phyloP scores from a whole-genome alignment of 2,113 vertebrate genomes.

The Aptenodytes patagonicus region DNA sequence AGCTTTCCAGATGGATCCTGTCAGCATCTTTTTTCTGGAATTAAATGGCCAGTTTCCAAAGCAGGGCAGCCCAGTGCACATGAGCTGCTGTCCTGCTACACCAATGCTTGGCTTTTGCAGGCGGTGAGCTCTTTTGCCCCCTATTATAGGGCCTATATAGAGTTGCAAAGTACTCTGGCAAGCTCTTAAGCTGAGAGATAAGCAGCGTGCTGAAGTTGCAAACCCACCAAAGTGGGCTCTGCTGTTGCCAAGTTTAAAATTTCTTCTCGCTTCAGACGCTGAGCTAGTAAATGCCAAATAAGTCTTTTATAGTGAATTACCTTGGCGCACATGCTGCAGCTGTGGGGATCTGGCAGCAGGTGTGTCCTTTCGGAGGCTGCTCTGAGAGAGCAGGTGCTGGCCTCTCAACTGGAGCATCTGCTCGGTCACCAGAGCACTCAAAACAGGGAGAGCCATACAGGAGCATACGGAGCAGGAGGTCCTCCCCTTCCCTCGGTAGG shows the following conservation, averaged over 20 bases:
- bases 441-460: accelerated
- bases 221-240: background rate
- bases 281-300: background rate
- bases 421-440: background rate
- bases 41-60: background rate
- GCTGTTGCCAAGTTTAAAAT: conserved; percentile 9
- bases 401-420: background rate
- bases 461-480: background rate
- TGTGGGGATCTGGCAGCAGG: background rate
- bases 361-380: accelerated
- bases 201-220: conserved; percentile 30
- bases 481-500: accelerated
- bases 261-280: background rate
- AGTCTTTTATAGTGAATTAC: background rate
- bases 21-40: conserved; percentile 25
- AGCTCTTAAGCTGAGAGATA: background rate
- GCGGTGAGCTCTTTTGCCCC: background rate
- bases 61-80: background rate
- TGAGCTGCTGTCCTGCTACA: background rate
- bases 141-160: background rate
- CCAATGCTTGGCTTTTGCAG: background rate
- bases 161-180: background rate
- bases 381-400: background rate
- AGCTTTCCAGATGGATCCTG: conserved; percentile 30
- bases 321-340: background rate